These are phyloP conservation scores for Eolophus roseicapilla DNA, from an alignment of 2,113 vertebrate genomes.

Conservation along the genomic window DNA sequence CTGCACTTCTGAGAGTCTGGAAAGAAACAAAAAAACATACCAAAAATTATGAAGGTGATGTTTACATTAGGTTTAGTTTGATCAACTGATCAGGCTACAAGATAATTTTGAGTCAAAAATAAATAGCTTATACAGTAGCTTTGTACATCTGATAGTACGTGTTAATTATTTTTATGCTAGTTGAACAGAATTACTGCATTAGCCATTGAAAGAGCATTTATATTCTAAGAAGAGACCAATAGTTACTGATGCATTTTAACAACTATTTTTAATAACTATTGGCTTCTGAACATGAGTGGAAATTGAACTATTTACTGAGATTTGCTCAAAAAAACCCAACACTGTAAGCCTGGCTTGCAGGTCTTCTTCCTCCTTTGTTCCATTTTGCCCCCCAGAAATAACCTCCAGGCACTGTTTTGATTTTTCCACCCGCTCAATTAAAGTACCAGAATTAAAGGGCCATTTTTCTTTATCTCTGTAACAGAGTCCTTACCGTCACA, in stretches of 20 bases:
- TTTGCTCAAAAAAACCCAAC: background rate
- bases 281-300: background rate
- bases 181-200: background rate
- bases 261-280: background rate
- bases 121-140: background rate
- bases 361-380: background rate
- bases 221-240: background rate
- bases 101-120: background rate
- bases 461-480: background rate
- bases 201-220: background rate
- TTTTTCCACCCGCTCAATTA: background rate
- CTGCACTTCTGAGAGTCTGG: background rate
- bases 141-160: background rate
- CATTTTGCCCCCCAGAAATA: background rate
- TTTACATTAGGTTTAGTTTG: background rate
- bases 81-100: background rate
- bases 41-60: background rate
- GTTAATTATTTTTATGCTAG: background rate
- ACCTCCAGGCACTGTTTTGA: background rate
- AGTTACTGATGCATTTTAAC: background rate
- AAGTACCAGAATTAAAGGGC: background rate
- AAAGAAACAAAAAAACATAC: background rate
- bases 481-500: background rate
- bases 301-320: background rate
- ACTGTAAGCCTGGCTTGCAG: background rate